These are phyloP conservation scores for Paelopatides confundens DNA, from an alignment of 53 echinoderm and acorn worm species.

Conservation along the genomic window DNA sequence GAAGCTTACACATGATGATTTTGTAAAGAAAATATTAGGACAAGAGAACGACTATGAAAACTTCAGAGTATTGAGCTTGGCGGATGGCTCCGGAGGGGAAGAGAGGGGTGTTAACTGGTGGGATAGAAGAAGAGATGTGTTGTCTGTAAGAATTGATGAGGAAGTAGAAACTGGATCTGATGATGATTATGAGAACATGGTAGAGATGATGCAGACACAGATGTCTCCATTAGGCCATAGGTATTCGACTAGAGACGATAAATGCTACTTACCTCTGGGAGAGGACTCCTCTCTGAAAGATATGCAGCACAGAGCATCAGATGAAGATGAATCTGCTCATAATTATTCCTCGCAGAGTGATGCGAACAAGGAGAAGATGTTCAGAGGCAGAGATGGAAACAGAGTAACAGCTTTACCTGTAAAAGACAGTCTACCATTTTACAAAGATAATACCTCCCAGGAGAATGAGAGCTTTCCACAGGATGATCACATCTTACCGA, in stretches of 20 bases:
- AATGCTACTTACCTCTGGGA: not conserved
- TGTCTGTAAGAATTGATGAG: not conserved
- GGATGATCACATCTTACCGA: not conserved
- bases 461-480: not conserved
- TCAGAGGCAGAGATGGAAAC: not conserved
- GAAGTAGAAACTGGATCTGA: not conserved
- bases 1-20: not conserved
- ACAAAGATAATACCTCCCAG: not conserved
- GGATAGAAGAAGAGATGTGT: no score
- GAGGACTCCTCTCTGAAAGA: not conserved
- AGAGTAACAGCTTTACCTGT: not conserved
- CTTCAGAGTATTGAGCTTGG: not conserved
- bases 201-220: not conserved
- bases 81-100: not conserved
- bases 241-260: not conserved
- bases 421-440: not conserved
- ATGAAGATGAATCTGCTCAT: not conserved
- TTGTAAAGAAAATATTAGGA: constrained; percentile 5
- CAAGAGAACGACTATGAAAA: not conserved
- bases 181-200: not conserved
- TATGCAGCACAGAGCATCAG: not conserved
- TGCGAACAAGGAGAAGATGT: not conserved
- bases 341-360: not conserved
- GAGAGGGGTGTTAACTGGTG: not conserved
- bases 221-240: not conserved